These are phyloP conservation scores for Teleopsis dalmanni DNA, from an alignment of 1,140 invertebrate species.

Conservation along the genomic window DNA sequence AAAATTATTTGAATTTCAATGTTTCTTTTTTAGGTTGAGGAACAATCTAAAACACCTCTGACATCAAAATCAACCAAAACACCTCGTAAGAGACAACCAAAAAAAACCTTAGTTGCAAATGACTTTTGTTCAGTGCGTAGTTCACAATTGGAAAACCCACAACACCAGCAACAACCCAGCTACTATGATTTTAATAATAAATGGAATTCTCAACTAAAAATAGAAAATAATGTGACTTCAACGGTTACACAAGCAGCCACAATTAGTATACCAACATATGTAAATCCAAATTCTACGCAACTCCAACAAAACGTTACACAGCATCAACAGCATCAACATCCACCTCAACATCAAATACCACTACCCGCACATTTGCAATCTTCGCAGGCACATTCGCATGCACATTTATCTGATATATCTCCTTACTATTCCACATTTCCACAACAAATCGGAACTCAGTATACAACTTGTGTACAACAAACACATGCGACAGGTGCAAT, in stretches of 20 bases:
- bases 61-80: slow-evolving; percentile 37
- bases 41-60: slow-evolving; percentile 29
- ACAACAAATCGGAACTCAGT: slow-evolving; percentile 40
- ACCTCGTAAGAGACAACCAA: slow-evolving; percentile 38
- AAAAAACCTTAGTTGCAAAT: slow-evolving; percentile 38
- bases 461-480: slow-evolving; percentile 40
- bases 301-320: slow-evolving; percentile 29
- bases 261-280: slow-evolving; percentile 44
- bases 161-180: slow-evolving; percentile 34
- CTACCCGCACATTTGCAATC: slow-evolving; percentile 40
- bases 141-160: slow-evolving; percentile 18
- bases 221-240: slow-evolving; percentile 37
- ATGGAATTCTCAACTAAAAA: slow-evolving; percentile 40
- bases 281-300: slow-evolving; percentile 27
- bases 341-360: slow-evolving; percentile 29
- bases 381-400: slow-evolving; percentile 37
- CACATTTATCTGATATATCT: slow-evolving; percentile 33
- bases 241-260: slow-evolving; percentile 26
- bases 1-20: too few relatives aligned
- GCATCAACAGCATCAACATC: slow-evolving; percentile 21
- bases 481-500: slow-evolving; percentile 31
- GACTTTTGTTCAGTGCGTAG: slow-evolving; percentile 35
- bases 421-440: slow-evolving; percentile 39
- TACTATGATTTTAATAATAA: slow-evolving; percentile 42
- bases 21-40: slow-evolving; percentile 24